Percentiles rank a stretch among this genome's conserved stretches.
Conservation (phyloP, 2,888 invertebrate genomes). For the Leptogaster cylindrica region DNA sequence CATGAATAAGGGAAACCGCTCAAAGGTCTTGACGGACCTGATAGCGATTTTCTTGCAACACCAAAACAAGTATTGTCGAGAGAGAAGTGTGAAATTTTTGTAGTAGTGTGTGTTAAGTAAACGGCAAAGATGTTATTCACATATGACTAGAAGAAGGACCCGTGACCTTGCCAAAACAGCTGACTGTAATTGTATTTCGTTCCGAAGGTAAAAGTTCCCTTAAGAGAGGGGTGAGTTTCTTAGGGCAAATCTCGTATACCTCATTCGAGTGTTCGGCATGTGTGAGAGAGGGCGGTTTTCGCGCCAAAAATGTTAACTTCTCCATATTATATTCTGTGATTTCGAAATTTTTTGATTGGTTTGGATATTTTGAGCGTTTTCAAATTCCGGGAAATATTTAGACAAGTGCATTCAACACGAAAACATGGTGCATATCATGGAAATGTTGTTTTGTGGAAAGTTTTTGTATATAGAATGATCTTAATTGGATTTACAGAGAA, state of each 20-base stretch:
- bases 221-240: slow-evolving; percentile 34
- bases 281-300: slow-evolving; percentile 38
- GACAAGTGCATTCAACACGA: slow-evolving; percentile 11
- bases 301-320: slow-evolving; percentile 25
- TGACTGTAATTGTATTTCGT: slow-evolving; percentile 20
- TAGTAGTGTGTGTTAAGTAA: slow-evolving; percentile 10
- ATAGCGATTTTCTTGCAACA: neutral
- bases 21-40: neutral
- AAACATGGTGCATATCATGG: no score
- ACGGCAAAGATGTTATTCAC: neutral
- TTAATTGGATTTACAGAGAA: no score
- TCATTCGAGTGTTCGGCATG: slow-evolving; percentile 33
- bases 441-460: no score
- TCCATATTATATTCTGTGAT: neutral
- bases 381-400: neutral
- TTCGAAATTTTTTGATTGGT: slow-evolving; percentile 9
- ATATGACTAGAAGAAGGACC: slow-evolving; percentile 6
- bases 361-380: neutral
- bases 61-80: neutral
- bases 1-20: slow-evolving; percentile 6
- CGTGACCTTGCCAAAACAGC: slow-evolving; percentile 38
- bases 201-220: slow-evolving; percentile 16
- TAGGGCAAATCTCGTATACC: neutral
- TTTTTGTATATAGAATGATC: no score
- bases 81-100: slow-evolving; percentile 2